Percentiles rank a stretch among this genome's conserved stretches.
Conservation (phyloP, 2,797 vertebrate species). For the Pantherophis vulpinus region DNA sequence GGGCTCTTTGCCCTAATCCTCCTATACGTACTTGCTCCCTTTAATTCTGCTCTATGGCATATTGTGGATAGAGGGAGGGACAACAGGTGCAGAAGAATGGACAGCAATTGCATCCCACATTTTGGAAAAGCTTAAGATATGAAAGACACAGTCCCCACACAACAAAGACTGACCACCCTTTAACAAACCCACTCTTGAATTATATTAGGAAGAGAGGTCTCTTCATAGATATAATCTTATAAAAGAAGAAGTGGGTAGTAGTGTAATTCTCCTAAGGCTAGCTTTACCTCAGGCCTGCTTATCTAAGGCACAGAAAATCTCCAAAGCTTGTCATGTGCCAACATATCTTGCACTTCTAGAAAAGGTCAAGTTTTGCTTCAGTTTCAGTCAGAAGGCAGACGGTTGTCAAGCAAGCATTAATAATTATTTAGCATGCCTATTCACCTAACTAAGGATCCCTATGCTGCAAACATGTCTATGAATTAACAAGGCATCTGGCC, state of each 20-base stretch:
- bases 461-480: slow-evolving; percentile 71
- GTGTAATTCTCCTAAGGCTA: not conserved
- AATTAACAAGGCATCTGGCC: slow-evolving; percentile 75
- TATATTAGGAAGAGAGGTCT: not conserved
- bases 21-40: not conserved
- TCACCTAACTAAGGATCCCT: slow-evolving; percentile 70
- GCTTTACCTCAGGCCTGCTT: slow-evolving; percentile 35
- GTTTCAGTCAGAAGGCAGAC: slow-evolving; percentile 69
- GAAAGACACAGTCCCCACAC: not conserved
- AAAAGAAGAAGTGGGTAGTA: not conserved
- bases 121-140: too few species aligned
- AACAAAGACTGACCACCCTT: not conserved
- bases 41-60: not conserved
- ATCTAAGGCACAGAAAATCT: slow-evolving; percentile 24
- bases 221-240: not conserved
- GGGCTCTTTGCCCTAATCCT: not conserved
- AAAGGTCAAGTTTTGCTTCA: slow-evolving; percentile 70
- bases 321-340: slow-evolving; percentile 48
- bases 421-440: slow-evolving; percentile 73
- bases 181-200: not conserved
- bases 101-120: too few species aligned
- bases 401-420: slow-evolving; percentile 71
- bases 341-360: slow-evolving; percentile 56
- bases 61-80: not conserved
- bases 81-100: not conserved